Evolutionary conservation across 2,113 vertebrate genomes (phyloP), one percentile per base, ranked within the genome.

Genomic region (Amblyornis subalaris): DNA sequence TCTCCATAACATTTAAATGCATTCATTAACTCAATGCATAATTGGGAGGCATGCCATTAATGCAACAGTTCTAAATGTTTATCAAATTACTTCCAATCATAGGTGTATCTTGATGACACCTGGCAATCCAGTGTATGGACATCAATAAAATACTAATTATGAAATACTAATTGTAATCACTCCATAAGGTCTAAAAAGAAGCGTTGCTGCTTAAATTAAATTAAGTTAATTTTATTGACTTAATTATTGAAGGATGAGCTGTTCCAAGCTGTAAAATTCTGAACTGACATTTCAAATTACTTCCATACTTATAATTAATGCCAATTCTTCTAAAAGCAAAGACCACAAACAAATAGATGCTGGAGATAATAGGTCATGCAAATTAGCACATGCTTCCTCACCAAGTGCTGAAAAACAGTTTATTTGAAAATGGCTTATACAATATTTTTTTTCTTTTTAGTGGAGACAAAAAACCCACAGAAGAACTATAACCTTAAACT

Each of bases 91-190:
- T 91, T 97, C 87, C 92, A 97, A 57, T 97, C 96, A 96, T 95
- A 3, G 0, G 44, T 92, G 87, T 85, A 92, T 96, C 95, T 95
- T 96, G 93, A 96, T 97, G 87, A 95, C 29, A 48, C 64, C 85
- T 79, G 29, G 89, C 85, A 96, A 95, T 93, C 87, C 35, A 1
- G 66, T 94, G 79, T 72, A 85, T 93, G 96, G 96, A 94, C 94
- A 97, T 97, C 97, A 97, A 93, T 97, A 97, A 98, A 96, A 96
- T 97, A 89, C 91, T 97, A 97, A 98, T 97, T 98, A 97, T 93
- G 92, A 97, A 95, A 97, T 96, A 96, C 92, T 98, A 97, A 97
- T 96, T 98, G 92, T 97, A 97, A 95, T 97, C 94, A 94, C 71
- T 96, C 51, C 83, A 94, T 89, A 95, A 96, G 84, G 80, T 94